A percentile compares a stretch with the other conserved stretches of the same genome.
Evolutionary conservation across 2,797 vertebrate species (phyloP).

Genomic region (Brachyrhaphis roseni): DNA sequence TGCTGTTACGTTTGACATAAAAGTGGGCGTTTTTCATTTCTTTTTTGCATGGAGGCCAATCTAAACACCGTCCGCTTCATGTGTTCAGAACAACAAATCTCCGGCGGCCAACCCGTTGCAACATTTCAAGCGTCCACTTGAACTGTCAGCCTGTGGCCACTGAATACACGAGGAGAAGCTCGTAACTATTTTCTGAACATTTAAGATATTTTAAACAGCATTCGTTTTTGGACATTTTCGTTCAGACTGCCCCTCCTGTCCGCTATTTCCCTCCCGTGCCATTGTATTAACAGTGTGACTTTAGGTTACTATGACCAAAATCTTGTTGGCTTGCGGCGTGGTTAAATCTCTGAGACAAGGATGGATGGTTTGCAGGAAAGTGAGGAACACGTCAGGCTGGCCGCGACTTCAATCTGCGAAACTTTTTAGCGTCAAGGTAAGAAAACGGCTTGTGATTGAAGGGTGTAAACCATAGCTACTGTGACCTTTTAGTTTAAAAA

Average conservation of each 20-base stretch:
- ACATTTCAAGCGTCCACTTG: background rate
- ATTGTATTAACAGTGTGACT: conserved; percentile 7
- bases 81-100: conserved; percentile 28
- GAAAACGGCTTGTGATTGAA: background rate
- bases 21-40: conserved; percentile 11
- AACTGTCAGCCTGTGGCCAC: background rate
- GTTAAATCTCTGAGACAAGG: conserved; percentile 82
- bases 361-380: conserved; percentile 63
- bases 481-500: background rate
- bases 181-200: background rate
- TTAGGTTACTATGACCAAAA: conserved; percentile 84
- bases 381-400: conserved; percentile 60
- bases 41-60: conserved; percentile 26
- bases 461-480: background rate
- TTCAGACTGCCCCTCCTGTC: background rate
- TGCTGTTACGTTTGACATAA: background rate
- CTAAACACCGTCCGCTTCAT: background rate
- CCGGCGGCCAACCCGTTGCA: conserved; percentile 26
- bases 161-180: conserved; percentile 20
- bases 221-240: background rate
- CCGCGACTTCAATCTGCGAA: conserved; percentile 70
- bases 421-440: conserved; percentile 89
- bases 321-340: conserved; percentile 84
- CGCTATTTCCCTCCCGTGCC: background rate
- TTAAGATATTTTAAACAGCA: background rate